phyloP scores from a whole-genome alignment of 30 jellyfish, hydroid and myxozoan genomes.

The Hydractinia echinata region DNA sequence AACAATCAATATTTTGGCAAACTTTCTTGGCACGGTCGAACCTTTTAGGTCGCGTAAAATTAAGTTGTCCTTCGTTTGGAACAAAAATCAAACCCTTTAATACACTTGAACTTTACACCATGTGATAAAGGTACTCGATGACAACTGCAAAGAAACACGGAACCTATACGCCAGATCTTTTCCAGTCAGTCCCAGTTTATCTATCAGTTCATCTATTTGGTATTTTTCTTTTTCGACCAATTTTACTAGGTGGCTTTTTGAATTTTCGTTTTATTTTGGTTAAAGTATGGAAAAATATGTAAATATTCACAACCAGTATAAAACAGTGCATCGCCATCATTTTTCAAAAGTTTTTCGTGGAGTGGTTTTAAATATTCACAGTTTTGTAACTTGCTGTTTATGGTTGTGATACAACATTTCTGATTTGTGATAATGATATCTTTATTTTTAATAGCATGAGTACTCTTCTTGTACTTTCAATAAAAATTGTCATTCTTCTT shows the following conservation, averaged over 20 bases:
- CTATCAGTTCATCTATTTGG: neutral
- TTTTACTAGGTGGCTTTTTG: neutral
- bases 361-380: too few relatives aligned
- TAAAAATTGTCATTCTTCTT: too few relatives aligned
- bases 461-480: too few relatives aligned
- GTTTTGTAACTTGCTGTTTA: too few relatives aligned
- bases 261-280: too few relatives aligned
- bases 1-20: constrained; percentile 28
- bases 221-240: neutral
- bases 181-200: neutral
- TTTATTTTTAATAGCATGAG: too few relatives aligned
- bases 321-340: too few relatives aligned
- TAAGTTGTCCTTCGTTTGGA: neutral
- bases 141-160: neutral
- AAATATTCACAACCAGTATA: too few relatives aligned
- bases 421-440: too few relatives aligned
- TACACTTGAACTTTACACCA: neutral
- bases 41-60: neutral
- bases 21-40: neutral
- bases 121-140: neutral
- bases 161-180: constrained; percentile 7
- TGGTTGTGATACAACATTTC: too few relatives aligned
- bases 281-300: too few relatives aligned
- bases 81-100: neutral
- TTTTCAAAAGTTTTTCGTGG: too few relatives aligned